phyloP scores from a whole-genome alignment of 1,140 invertebrate genomes.

The Plutomurus gul region DNA sequence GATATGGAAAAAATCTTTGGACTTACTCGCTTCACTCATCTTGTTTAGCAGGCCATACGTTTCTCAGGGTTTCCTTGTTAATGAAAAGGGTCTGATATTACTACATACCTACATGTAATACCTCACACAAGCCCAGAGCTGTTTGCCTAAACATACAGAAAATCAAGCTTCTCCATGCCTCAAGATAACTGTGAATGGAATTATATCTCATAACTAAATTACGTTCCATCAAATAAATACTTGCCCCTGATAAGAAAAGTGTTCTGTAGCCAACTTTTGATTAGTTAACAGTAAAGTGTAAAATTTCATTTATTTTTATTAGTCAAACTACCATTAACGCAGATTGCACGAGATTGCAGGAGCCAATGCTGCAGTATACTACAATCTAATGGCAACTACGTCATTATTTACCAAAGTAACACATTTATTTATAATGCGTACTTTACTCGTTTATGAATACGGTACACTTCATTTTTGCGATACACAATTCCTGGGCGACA shows the following conservation, averaged over 20 bases:
- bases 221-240: background rate
- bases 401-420: too few relatives aligned
- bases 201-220: constrained; percentile 1
- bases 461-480: too few relatives aligned
- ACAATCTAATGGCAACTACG: background rate
- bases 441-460: too few relatives aligned
- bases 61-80: background rate
- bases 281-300: constrained; percentile 18
- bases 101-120: background rate
- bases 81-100: background rate
- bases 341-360: background rate
- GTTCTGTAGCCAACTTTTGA: background rate
- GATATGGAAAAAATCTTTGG: background rate
- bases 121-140: background rate
- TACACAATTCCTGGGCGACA: background rate
- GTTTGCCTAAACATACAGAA: background rate
- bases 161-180: background rate
- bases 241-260: background rate
- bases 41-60: background rate
- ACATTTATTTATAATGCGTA: too few relatives aligned
- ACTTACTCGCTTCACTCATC: background rate
- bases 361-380: background rate
- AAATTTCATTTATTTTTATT: constrained; percentile 21
- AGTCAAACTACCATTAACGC: background rate
- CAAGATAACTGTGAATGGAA: constrained; percentile 10